These are phyloP conservation scores for Drosophila anomelani DNA, from an alignment of 2,888 invertebrate species.

Conservation along the genomic window DNA sequence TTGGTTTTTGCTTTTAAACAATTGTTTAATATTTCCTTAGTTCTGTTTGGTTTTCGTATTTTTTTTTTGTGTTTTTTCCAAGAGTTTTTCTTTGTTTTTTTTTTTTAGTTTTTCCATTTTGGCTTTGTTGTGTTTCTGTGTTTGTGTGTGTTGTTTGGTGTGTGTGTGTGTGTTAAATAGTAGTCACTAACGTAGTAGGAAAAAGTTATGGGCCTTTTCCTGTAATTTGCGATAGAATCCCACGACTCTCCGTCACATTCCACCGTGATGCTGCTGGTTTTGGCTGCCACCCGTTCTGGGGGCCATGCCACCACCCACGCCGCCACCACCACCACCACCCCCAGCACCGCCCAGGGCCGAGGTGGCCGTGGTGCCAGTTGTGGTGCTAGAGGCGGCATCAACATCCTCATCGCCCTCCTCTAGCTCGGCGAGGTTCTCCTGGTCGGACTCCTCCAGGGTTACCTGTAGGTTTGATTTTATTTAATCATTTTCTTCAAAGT, in stretches of 20 bases:
- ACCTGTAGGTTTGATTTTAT: slow-evolving; percentile 84
- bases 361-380: slow-evolving; percentile 59
- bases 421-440: slow-evolving; percentile 87
- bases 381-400: slow-evolving; percentile 60
- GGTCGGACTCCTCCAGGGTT: slow-evolving; percentile 91
- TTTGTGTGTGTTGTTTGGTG: slow-evolving; percentile 38
- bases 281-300: slow-evolving; percentile 85
- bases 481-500: background rate
- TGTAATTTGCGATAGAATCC: slow-evolving; percentile 95
- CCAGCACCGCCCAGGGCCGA: slow-evolving; percentile 35
- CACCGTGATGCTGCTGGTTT: slow-evolving; percentile 87
- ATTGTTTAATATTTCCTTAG: slow-evolving; percentile 57
- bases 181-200: slow-evolving; percentile 90
- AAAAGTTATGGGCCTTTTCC: slow-evolving; percentile 95
- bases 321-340: slow-evolving; percentile 36
- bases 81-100: slow-evolving; percentile 63
- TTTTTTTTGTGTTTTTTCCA: slow-evolving; percentile 53
- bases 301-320: slow-evolving; percentile 52
- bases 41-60: slow-evolving; percentile 35
- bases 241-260: slow-evolving; percentile 97
- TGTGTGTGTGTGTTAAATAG: slow-evolving; percentile 51
- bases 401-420: slow-evolving; percentile 86
- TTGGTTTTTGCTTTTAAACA: slow-evolving; percentile 61
- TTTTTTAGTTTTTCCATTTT: slow-evolving; percentile 45
- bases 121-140: slow-evolving; percentile 51